phyloP scores from a whole-genome alignment of 2,888 invertebrate species.

The Noctua pronuba region DNA sequence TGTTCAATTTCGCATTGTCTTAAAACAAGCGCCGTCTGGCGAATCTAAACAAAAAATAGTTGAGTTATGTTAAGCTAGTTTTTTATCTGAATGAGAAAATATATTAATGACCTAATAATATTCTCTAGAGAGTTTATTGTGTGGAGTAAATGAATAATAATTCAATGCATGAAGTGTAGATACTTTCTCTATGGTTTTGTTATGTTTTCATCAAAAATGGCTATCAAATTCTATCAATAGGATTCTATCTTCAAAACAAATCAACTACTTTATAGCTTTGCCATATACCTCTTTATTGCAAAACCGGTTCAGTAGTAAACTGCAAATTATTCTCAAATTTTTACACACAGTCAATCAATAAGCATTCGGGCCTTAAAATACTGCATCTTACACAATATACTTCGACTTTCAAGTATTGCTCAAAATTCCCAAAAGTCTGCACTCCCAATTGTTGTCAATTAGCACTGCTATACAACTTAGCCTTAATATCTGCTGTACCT shows the following conservation, averaged over 20 bases:
- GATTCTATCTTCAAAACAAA: neutral
- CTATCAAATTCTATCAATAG: neutral
- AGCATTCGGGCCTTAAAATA: neutral
- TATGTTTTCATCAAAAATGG: neutral
- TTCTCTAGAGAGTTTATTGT: conserved; percentile 1
- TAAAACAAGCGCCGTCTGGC: conserved; percentile 42
- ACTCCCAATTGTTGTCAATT: conserved; percentile 38
- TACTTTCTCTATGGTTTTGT: neutral
- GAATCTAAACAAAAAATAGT: conserved; percentile 44
- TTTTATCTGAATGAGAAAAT: conserved; percentile 17
- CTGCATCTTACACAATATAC: neutral
- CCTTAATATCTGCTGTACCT: neutral
- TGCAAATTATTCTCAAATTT: neutral
- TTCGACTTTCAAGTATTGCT: conserved; percentile 7
- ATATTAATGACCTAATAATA: conserved; percentile 18
- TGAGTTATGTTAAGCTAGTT: conserved; percentile 20
- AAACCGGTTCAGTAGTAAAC: neutral
- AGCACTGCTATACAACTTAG: conserved; percentile 20
- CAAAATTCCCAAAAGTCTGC: conserved; percentile 14
- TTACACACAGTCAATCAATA: neutral
- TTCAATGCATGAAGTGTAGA: neutral
- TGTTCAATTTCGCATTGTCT: conserved; percentile 48
- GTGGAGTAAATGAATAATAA: neutral
- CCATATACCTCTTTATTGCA: neutral
- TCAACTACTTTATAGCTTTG: neutral